Base-by-base conservation (phyloP, 1,140 invertebrate species). In the Hycleus cichorii region DNA sequence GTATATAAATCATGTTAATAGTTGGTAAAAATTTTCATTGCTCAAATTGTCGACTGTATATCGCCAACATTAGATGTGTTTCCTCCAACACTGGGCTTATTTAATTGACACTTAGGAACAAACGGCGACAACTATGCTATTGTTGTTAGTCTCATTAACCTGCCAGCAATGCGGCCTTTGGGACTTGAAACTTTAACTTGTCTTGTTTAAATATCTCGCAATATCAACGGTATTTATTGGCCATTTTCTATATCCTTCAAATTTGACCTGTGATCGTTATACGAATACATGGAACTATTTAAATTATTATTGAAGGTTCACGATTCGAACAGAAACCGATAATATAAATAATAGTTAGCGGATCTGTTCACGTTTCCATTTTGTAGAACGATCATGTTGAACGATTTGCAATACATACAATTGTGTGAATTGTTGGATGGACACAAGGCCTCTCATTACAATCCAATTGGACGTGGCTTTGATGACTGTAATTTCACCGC, bases 81-180 rank as follows among this genome's bases (percentile, higher is more conserved):
- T 44, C 9, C 11, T 48, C 25, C 25, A n/a, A 26, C 12, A 48
- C 4, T 48, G 12, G 25, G 10, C 47, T 32, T 32, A 32, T 48
- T 11, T 48, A 48, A 48, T 48, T 48, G 47, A 48, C 25, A 48
- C 47, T 48, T 48, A 25, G 38, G 25, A 25, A 26, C 47, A 48
- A 48, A 48, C 47, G 25, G 12, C 26, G 47, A 25, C 47, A 26
- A 48, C 26, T 10, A 26, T 32, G 32, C 3, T 48, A 25, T 32
- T 4, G 32, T 32, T 18, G 18, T 18, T 26, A 47, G 25, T 48
- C 38, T 48, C 47, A 48, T 48, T 48, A 48, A 48, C 47, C 47
- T 48, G 47, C 47, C 47, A 48, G 38, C 47, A 25, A 48, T 48
- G 47, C 10, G 47, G 38, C 47, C 47, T 24, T 32, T n/a, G 47